These are phyloP conservation scores for Drosophila borborema DNA, from an alignment of 2,888 invertebrate genomes.

Conservation along the genomic window DNA sequence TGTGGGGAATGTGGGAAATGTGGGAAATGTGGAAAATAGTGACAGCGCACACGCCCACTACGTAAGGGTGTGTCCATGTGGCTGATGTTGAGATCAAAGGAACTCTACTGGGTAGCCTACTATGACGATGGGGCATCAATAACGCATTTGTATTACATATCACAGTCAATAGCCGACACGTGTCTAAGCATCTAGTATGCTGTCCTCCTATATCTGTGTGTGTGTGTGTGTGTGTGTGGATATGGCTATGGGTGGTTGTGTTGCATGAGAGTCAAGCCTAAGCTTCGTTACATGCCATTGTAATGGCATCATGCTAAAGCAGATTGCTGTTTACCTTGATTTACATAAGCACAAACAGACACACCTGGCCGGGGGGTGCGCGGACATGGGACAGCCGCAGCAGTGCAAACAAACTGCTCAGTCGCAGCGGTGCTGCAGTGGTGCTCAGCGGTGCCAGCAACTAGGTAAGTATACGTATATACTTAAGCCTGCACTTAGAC, in stretches of 20 bases:
- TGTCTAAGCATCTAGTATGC: conserved; percentile 69
- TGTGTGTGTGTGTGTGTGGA: conserved; percentile 2
- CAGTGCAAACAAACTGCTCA: conserved; percentile 25
- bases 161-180: conserved; percentile 73
- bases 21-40: not conserved
- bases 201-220: not conserved
- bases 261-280: conserved; percentile 25
- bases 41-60: conserved; percentile 12
- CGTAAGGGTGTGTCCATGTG: conserved; percentile 22
- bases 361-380: conserved; percentile 3
- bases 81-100: conserved; percentile 40
- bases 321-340: conserved; percentile 80
- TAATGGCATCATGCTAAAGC: conserved; percentile 75
- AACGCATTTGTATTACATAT: conserved; percentile 76
- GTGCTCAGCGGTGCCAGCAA: conserved; percentile 13
- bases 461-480: conserved; percentile 57
- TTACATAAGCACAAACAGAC: conserved; percentile 64
- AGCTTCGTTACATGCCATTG: conserved; percentile 66
- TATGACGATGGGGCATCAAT: conserved; percentile 67
- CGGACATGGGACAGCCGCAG: conserved; percentile 50
- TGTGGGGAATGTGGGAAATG: not conserved
- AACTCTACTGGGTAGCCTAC: conserved; percentile 29
- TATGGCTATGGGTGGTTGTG: conserved; percentile 7
- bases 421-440: conserved; percentile 37
- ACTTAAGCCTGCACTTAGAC: conserved; percentile 80